Conservation (phyloP, 2,797 vertebrate species). For the Mormyrops boulengeri region DNA sequence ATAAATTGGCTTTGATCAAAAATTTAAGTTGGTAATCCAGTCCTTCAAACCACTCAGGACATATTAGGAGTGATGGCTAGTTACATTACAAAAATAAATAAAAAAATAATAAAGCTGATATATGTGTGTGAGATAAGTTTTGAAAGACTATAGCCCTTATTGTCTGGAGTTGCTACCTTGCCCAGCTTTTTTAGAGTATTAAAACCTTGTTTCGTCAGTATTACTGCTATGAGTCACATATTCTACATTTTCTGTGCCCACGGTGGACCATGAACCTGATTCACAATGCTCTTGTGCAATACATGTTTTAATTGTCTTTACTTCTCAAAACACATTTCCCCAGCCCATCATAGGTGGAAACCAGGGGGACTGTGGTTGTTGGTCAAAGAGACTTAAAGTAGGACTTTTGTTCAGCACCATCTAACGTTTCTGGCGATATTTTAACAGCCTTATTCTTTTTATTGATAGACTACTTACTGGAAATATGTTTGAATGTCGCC, state of each 20-base stretch:
- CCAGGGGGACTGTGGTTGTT: not conserved
- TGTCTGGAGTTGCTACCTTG: not conserved
- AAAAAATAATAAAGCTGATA: not conserved
- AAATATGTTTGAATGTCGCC: not conserved
- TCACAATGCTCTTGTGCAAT: not conserved
- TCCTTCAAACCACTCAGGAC: no score
- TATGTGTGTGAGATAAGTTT: not conserved
- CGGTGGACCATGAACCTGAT: not conserved
- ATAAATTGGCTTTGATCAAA: no score
- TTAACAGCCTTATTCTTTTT: not conserved
- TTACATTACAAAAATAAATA: not conserved
- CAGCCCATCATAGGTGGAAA: not conserved
- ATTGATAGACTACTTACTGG: not conserved
- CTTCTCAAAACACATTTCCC: not conserved
- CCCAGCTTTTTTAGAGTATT: not conserved
- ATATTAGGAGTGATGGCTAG: not conserved
- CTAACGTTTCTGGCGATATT: not conserved
- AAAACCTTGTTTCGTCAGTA: not conserved
- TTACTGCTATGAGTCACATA: not conserved
- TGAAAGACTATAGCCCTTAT: not conserved
- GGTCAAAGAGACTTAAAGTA: not conserved
- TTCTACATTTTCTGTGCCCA: not conserved
- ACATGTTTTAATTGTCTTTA: not conserved
- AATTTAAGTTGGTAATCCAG: no score
- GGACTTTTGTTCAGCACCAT: not conserved